phyloP scores from a whole-genome alignment of 2,113 vertebrate species.

The Bagarius yarrelli region DNA sequence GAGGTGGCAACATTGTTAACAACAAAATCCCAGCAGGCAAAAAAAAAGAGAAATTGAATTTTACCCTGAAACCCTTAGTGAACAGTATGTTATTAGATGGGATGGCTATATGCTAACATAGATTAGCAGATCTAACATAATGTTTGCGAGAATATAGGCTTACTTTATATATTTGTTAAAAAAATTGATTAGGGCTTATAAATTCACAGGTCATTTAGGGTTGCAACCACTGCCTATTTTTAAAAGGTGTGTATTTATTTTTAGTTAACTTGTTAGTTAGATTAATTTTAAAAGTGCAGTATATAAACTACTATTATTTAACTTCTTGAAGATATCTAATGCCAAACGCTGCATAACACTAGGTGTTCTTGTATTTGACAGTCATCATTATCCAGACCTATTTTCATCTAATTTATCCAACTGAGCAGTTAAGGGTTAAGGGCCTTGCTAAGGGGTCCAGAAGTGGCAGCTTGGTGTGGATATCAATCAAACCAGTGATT shows the following conservation, averaged over 20 bases:
- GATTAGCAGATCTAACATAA: not conserved
- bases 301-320: not conserved
- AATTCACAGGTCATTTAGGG: not conserved
- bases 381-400: too few species aligned
- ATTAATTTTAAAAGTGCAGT: not conserved
- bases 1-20: not conserved
- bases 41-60: not conserved
- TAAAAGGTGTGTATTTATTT: not conserved
- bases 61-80: not conserved
- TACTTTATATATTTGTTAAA: not conserved
- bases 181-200: not conserved
- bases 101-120: not conserved
- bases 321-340: not conserved
- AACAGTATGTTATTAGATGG: not conserved
- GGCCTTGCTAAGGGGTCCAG: too few species aligned
- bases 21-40: not conserved
- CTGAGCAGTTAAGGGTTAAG: too few species aligned
- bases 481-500: too few species aligned
- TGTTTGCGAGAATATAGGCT: not conserved
- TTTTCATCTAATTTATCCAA: too few species aligned
- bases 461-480: too few species aligned
- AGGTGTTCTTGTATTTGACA: too few species aligned
- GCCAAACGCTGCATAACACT: not conserved
- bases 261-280: not conserved
- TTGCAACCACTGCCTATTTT: not conserved